A percentile compares a stretch with the other conserved stretches of the same genome.
phyloP scores from a whole-genome alignment of 2,888 invertebrate genomes.

The Melinopterus prodromus region DNA sequence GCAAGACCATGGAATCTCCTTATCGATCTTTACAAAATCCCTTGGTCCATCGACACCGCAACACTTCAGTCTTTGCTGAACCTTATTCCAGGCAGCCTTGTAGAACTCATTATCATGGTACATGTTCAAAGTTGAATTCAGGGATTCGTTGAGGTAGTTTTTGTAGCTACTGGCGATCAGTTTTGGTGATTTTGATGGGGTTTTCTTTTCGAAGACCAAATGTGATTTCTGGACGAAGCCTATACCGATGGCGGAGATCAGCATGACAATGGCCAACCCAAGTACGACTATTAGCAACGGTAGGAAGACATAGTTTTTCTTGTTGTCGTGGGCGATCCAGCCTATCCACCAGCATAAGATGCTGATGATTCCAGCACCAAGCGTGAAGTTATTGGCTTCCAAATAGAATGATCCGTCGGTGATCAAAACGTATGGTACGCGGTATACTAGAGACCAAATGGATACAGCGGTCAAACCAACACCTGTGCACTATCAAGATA shows the following conservation, averaged over 20 bases:
- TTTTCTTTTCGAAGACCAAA: conserved; percentile 33
- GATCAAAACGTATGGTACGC: conserved; percentile 41
- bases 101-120: conserved; percentile 34
- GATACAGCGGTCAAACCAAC: conserved; percentile 36
- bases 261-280: conserved; percentile 36
- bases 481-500: conserved; percentile 38
- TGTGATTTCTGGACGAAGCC: conserved; percentile 36
- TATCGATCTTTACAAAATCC: conserved; percentile 38
- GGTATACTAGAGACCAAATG: conserved; percentile 39
- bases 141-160: conserved; percentile 36
- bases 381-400: conserved; percentile 37
- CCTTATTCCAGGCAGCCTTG: conserved; percentile 39
- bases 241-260: conserved; percentile 36
- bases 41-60: conserved; percentile 41
- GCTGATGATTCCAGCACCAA: conserved; percentile 41
- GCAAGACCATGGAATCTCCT: conserved; percentile 39
- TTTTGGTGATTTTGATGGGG: conserved; percentile 22
- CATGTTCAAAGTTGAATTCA: conserved; percentile 31
- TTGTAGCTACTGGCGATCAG: conserved; percentile 31
- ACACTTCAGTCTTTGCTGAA: conserved; percentile 41
- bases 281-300: conserved; percentile 40
- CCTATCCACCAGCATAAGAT: conserved; percentile 44
- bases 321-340: conserved; percentile 42
- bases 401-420: conserved; percentile 36
- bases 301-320: conserved; percentile 40